Evolutionary conservation across 1,140 invertebrate species (phyloP), one percentile per base, ranked within the genome.

Genomic region (Sitophilus oryzae): DNA sequence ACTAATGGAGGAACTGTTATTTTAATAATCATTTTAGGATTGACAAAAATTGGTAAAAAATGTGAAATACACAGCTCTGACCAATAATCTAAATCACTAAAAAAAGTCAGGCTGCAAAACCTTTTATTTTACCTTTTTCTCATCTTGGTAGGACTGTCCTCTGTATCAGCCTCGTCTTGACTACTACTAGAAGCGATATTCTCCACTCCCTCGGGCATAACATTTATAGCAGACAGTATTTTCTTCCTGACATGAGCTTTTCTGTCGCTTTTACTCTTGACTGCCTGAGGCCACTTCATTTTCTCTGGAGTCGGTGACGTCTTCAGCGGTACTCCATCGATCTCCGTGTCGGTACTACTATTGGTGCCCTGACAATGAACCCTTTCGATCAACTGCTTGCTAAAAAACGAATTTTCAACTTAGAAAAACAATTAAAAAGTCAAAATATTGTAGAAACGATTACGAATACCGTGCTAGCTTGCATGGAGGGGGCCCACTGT

Each of bases 401-500:
- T 52, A n/a, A n/a, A n/a, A n/a, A n/a, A n/a, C n/a, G n/a, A n/a
- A n/a, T n/a, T n/a, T n/a, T n/a, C n/a, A n/a, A n/a, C n/a, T n/a
- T 15, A 30, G 10, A 42, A 18, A 5, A 42, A 6, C 11, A 6
- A 30, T 30, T 44, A 20, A 44, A 22, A 44, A 44, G 15, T 6
- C 3, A 44, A 44, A 44, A 20, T 30, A 30, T 6, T 30, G 5
- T 30, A 30, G 11, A 40, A 45, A 36, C n/a, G n/a, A 45, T 1
- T 45, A 19, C 4, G 11, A n/a, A n/a, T 56, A 56, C 54, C 54
- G 41, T 0, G 76, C 70, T 53, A 77, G 69, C 65, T 79, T 80
- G 46, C 77, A 77, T 5, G 77, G 76, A 14, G 73, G 68, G 1
- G 77, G 74, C 0, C 74, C 75, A 34, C 62, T 62, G 57, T 59